A percentile compares a stretch with the other conserved stretches of the same genome.
Conservation (phyloP, 2,113 vertebrate species). For the Pangasianodon hypophthalmus region DNA sequence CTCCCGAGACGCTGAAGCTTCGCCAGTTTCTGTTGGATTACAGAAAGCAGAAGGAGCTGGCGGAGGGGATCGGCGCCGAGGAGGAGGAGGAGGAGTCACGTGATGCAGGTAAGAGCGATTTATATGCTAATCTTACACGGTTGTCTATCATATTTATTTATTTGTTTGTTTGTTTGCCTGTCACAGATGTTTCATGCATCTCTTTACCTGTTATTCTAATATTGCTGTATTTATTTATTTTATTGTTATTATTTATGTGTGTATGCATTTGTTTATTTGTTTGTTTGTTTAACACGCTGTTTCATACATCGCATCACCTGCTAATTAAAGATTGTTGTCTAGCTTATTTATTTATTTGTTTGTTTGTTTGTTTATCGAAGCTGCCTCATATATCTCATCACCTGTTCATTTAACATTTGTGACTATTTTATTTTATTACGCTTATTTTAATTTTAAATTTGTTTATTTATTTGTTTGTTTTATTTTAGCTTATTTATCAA, state of each 20-base stretch:
- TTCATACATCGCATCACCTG: too few relatives aligned
- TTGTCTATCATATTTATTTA: not conserved
- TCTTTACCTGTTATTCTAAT: too few relatives aligned
- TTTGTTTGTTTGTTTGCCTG: not conserved
- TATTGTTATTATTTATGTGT: too few relatives aligned
- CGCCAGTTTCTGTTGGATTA: slow-evolving; percentile 81
- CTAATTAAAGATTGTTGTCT: too few relatives aligned
- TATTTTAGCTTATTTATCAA: too few relatives aligned
- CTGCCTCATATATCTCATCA: not conserved
- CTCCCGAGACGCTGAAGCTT: slow-evolving; percentile 62
- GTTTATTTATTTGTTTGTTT: not conserved
- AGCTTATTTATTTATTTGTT: not conserved
- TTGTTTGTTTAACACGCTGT: too few relatives aligned
- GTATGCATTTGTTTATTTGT: too few relatives aligned
- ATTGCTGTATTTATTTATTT: too few relatives aligned
- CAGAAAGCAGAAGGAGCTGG: slow-evolving; percentile 79
- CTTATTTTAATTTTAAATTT: not conserved
- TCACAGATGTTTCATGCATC: not conserved
- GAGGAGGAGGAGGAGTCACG: slow-evolving; percentile 62
- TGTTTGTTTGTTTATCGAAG: not conserved
- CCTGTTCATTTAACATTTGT: not conserved
- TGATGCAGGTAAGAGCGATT: slow-evolving; percentile 60
- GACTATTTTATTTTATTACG: too few relatives aligned
- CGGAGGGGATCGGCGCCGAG: slow-evolving; percentile 75
- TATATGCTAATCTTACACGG: not conserved